Evolutionary conservation across 2,888 invertebrate genomes (phyloP), one percentile per base, ranked within the genome.

Genomic region (Zygogramma bicolorata): DNA sequence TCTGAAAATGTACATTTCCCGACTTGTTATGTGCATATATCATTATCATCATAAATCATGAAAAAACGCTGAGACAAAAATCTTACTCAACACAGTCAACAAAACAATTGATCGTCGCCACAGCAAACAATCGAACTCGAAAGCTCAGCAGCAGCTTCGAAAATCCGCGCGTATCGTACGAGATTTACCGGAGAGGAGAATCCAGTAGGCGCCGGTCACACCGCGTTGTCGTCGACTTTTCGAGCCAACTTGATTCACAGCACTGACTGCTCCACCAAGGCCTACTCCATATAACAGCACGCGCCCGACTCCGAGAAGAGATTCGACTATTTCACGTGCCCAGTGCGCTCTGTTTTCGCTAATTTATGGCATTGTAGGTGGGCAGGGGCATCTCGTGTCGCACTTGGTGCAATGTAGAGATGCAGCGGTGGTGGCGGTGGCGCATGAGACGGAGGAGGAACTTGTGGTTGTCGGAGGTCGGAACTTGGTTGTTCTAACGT

Each of bases 231-330:
- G 63, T 70, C 70, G 75, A 70, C 72, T 69, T 57, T 46, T 60
- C 60, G 46, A 73, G 63, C 53, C 76, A 57, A 74, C 73, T 72
- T 61, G 68, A 66, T 62, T 68, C 72, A 72, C 73, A 74, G 61
- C 72, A 76, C 76, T 74, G 71, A 71, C 49, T 73, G 38, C 60
- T 69, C 65, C 65, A 59, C 49, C 22, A 53, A 60, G 42, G 60
- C 73, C 70, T 69, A 69, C 69, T 69, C 65, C 71, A 62, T 65
- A 68, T 31, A 63, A 38, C 68, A 69, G 63, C 73, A 73, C 71
- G 75, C 73, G 75, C 53, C 67, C 65, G 65, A 70, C 53, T 75
- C 68, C 34, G 71, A 71, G 71, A 71, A 75, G 53, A 53, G 53
- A 53, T 53, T 53, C 53, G 53, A 53, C 53, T 25, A 53, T 53